A percentile compares a stretch with the other conserved stretches of the same genome.
Conservation (phyloP, 64 coral and sea anemone species). For the Montipora cactus region DNA sequence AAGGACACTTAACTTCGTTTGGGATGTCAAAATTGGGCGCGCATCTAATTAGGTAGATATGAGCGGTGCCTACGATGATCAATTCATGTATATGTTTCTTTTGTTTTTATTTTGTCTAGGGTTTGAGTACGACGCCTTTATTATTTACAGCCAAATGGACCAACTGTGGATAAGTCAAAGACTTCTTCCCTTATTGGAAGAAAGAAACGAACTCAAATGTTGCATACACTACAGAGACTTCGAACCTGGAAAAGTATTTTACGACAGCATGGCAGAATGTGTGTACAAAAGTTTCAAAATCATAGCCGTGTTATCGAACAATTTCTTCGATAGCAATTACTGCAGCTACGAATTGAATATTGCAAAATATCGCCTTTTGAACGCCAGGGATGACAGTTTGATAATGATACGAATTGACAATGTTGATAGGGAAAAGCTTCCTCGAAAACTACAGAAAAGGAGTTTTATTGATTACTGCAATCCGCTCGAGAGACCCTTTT, state of each 20-base stretch:
- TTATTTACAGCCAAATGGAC: slow-evolving; percentile 49
- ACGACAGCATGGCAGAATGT: slow-evolving; percentile 61
- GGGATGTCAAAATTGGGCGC: no score
- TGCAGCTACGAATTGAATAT: slow-evolving; percentile 51
- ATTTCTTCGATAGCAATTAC: slow-evolving; percentile 57
- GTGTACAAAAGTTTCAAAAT: slow-evolving; percentile 58
- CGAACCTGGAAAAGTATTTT: slow-evolving; percentile 30
- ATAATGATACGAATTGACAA: slow-evolving; percentile 55
- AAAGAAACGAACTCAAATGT: slow-evolving; percentile 11
- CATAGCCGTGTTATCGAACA: slow-evolving; percentile 56
- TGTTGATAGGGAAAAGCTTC: slow-evolving; percentile 6
- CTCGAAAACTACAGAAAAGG: slow-evolving; percentile 42
- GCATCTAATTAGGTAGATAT: no score
- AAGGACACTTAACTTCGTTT: no score
- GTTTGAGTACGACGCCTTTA: slow-evolving; percentile 37
- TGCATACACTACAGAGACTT: slow-evolving; percentile 75
- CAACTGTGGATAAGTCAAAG: background rate
- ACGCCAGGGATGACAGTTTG: slow-evolving; percentile 29
- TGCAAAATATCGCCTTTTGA: slow-evolving; percentile 35
- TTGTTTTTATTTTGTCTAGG: background rate
- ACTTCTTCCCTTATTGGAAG: slow-evolving; percentile 44
- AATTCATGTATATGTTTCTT: no score
- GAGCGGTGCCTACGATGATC: no score
- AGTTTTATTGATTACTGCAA: slow-evolving; percentile 39
- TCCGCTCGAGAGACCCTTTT: slow-evolving; percentile 18